A percentile compares a stretch with the other conserved stretches of the same genome.
Evolutionary conservation across 2,888 invertebrate species (phyloP).

Genomic region (Lasioglossum pauxillum): DNA sequence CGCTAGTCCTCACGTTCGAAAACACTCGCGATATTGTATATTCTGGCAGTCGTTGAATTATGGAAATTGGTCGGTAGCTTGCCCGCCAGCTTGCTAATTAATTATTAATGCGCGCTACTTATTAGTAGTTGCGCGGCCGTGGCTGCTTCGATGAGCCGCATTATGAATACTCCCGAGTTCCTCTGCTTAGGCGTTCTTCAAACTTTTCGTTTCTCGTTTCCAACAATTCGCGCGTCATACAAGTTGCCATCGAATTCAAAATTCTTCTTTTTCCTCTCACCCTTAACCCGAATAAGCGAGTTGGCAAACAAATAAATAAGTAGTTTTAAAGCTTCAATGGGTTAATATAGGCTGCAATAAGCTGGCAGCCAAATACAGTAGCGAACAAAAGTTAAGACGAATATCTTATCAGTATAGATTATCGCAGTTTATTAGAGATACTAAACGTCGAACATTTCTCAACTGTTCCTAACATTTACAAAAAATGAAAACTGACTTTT

Average conservation of each 20-base stretch:
- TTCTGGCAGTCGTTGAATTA: conserved; percentile 54
- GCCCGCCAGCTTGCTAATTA: conserved; percentile 47
- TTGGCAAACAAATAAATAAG: too few relatives aligned
- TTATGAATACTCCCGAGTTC: conserved; percentile 17
- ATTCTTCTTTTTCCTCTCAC: background rate
- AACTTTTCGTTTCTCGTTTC: conserved; percentile 9
- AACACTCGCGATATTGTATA: conserved; percentile 44
- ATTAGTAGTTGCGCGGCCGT: conserved; percentile 33
- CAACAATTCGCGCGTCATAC: background rate
- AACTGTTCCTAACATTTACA: too few relatives aligned
- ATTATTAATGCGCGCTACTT: conserved; percentile 59
- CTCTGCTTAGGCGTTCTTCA: background rate
- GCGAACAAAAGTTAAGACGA: too few relatives aligned
- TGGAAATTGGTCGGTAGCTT: conserved; percentile 54
- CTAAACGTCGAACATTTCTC: too few relatives aligned
- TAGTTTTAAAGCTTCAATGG: too few relatives aligned
- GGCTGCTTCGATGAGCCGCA: conserved; percentile 15
- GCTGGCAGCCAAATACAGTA: too few relatives aligned
- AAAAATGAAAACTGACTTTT: too few relatives aligned
- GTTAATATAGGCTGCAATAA: too few relatives aligned
- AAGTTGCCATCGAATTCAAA: background rate
- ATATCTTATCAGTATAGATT: too few relatives aligned
- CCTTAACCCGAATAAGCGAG: too few relatives aligned
- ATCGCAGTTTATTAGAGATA: too few relatives aligned
- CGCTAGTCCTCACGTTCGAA: conserved; percentile 45